phyloP scores from a whole-genome alignment of 2,888 invertebrate species.

The Pedicia rivosa region DNA sequence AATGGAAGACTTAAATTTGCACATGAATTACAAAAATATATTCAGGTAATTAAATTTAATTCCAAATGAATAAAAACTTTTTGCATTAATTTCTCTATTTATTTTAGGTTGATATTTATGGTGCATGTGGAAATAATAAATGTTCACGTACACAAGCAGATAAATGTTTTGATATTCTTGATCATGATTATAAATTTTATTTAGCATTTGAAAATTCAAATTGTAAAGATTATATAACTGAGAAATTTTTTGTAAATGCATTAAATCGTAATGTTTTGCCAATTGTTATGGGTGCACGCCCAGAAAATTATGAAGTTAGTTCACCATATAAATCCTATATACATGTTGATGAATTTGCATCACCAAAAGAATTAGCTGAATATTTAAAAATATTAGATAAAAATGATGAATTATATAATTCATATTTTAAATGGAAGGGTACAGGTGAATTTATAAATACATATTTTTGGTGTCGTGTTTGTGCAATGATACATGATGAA shows the following conservation, averaged over 20 bases:
- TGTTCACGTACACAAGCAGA: slow-evolving; percentile 69
- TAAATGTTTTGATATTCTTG: slow-evolving; percentile 78
- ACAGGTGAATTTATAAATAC: slow-evolving; percentile 95
- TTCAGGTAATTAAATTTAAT: slow-evolving; percentile 33
- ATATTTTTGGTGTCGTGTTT: slow-evolving; percentile 53
- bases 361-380: slow-evolving; percentile 70
- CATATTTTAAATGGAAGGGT: slow-evolving; percentile 88
- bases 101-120: slow-evolving; percentile 67
- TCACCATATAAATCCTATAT: slow-evolving; percentile 87
- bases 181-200: slow-evolving; percentile 91
- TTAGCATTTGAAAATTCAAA: slow-evolving; percentile 95
- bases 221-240: slow-evolving; percentile 89
- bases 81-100: slow-evolving; percentile 5
- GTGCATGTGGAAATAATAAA: slow-evolving; percentile 70
- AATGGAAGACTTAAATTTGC: slow-evolving; percentile 83
- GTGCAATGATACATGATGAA: slow-evolving; percentile 37
- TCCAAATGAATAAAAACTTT: no score
- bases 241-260: slow-evolving; percentile 93
- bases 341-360: slow-evolving; percentile 88
- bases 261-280: slow-evolving; percentile 75
- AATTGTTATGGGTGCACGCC: slow-evolving; percentile 91
- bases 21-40: slow-evolving; percentile 66
- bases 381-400: slow-evolving; percentile 73
- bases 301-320: slow-evolving; percentile 74
- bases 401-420: slow-evolving; percentile 82